Conservation (phyloP, 2,888 invertebrate species). For the Tenthredo scrophulariae region DNA sequence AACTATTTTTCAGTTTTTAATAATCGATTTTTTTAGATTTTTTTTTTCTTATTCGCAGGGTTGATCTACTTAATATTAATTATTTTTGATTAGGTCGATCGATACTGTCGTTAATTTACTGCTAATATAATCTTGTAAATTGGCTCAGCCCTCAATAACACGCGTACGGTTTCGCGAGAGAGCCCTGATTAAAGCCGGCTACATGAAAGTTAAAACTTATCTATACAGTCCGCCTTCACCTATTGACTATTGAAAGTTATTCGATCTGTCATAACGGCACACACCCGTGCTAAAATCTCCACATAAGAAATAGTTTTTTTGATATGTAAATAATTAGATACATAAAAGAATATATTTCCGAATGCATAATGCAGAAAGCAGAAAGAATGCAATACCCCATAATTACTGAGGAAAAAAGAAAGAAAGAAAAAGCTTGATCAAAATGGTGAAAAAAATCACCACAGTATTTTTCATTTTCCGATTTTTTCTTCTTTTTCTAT, state of each 20-base stretch:
- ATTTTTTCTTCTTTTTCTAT: background rate
- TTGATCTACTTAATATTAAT: no score
- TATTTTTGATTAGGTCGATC: slow-evolving; percentile 42
- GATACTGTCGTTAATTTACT: slow-evolving; percentile 44
- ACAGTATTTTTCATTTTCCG: background rate
- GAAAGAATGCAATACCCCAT: background rate
- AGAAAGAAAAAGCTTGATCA: no score
- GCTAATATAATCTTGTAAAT: slow-evolving; percentile 54
- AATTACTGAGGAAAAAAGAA: background rate
- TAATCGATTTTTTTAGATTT: background rate
- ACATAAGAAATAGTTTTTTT: background rate
- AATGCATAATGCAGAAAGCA: background rate
- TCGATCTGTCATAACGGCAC: background rate
- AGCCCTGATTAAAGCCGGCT: slow-evolving; percentile 2
- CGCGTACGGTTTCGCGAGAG: slow-evolving; percentile 30
- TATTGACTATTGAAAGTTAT: background rate
- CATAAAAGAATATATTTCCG: background rate
- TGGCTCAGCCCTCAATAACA: slow-evolving; percentile 36
- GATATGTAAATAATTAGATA: no score
- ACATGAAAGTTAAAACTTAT: background rate
- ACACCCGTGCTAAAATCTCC: no score
- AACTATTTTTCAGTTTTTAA: background rate
- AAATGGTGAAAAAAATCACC: background rate
- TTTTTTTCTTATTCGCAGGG: background rate
- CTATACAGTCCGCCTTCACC: background rate